Evolutionary conservation across 2,797 vertebrate species (phyloP).

Genomic region (Alfaro cultratus): DNA sequence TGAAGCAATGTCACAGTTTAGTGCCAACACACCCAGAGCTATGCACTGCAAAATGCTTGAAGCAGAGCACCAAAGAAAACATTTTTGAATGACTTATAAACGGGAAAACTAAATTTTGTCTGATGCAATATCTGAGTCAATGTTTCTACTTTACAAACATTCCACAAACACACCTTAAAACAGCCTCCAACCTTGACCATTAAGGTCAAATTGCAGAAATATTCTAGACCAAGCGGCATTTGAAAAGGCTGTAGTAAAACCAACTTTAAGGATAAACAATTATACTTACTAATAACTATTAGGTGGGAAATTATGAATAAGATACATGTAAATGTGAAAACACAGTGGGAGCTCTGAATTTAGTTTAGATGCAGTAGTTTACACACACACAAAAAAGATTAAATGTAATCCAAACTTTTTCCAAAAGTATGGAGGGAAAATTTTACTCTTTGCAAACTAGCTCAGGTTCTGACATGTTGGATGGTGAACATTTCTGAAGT

Average conservation of each 20-base stretch:
- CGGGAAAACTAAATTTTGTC: neutral
- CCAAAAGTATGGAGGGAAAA: neutral
- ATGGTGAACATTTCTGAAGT: neutral
- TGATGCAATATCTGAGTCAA: neutral
- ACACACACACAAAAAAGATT: neutral
- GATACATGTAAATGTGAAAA: neutral
- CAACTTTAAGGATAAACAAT: neutral
- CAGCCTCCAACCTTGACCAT: conserved; percentile 43
- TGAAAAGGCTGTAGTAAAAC: conserved; percentile 41
- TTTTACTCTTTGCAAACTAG: neutral
- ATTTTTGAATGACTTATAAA: neutral
- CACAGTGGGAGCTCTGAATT: neutral
- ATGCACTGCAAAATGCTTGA: neutral
- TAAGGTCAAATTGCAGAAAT: conserved; percentile 48
- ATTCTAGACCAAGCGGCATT: conserved; percentile 24
- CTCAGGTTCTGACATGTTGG: neutral
- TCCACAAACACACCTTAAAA: conserved; percentile 40
- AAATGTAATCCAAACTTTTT: neutral
- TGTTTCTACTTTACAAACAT: neutral
- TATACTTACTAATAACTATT: neutral
- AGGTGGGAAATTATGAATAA: neutral
- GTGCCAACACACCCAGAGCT: conserved; percentile 2
- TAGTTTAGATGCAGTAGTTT: neutral
- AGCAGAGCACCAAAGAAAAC: neutral
- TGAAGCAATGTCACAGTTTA: conserved; percentile 55